phyloP scores from a whole-genome alignment of 2,113 vertebrate species.

The Syngnathoides biaculeatus region DNA sequence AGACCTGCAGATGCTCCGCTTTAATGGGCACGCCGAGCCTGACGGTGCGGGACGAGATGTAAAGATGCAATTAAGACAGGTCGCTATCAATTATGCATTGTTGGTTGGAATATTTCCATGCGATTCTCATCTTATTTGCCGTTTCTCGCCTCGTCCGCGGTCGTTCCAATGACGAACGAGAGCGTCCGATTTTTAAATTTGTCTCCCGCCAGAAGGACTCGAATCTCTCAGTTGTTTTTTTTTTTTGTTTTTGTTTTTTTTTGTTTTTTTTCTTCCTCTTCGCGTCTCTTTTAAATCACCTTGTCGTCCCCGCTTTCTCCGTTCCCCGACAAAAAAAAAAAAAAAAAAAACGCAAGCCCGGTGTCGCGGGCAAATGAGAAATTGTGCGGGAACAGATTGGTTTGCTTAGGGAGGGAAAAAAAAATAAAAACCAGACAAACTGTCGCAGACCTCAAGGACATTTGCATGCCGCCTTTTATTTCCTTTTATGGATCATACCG shows the following conservation, averaged over 20 bases:
- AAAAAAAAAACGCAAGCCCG: constrained; percentile 34
- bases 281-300: constrained; percentile 8
- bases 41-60: not conserved
- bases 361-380: constrained; percentile 36
- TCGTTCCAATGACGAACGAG: constrained; percentile 2
- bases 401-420: not conserved
- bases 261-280: not conserved
- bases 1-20: constrained; percentile 2
- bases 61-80: not conserved
- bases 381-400: constrained; percentile 15
- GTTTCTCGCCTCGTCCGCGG: not conserved
- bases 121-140: not conserved
- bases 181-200: constrained; percentile 1
- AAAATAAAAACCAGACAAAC: not conserved
- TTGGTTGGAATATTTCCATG: not conserved
- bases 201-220: not conserved
- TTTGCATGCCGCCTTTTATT: constrained; percentile 23
- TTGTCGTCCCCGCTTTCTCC: constrained; percentile 19
- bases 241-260: no score
- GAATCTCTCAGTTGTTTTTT: not conserved
- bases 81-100: not conserved
- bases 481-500: not conserved
- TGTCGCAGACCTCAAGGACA: constrained; percentile 17
- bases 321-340: constrained; percentile 7
- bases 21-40: not conserved